Evolutionary conservation across 2,113 vertebrate genomes (phyloP).

Genomic region (Uria aalge): DNA sequence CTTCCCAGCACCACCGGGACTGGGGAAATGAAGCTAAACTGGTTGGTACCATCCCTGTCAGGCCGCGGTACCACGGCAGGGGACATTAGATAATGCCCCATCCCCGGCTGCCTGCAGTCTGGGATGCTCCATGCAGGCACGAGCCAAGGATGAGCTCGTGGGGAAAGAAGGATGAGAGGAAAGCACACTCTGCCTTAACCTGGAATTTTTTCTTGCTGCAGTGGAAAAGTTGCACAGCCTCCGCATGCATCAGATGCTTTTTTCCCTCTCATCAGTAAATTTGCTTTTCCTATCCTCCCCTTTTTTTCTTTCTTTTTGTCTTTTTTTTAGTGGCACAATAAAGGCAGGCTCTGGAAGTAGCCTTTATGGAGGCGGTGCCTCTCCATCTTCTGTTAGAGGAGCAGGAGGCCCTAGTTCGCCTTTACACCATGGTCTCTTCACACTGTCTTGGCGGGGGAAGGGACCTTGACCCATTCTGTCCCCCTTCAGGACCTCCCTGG

Average conservation of each 20-base stretch:
- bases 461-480: background rate
- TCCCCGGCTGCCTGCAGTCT: background rate
- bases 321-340: background rate
- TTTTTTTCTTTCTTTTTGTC: background rate
- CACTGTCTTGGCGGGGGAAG: background rate
- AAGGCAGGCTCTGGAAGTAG: background rate
- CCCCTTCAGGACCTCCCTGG: background rate
- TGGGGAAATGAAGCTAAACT: background rate
- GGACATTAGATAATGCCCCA: background rate
- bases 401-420: background rate
- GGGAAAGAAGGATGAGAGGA: background rate
- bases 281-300: background rate
- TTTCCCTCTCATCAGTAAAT: background rate
- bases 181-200: background rate
- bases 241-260: background rate
- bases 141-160: background rate
- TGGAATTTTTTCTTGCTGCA: background rate
- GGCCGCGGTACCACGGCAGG: background rate
- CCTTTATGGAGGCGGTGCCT: background rate
- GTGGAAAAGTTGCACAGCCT: background rate
- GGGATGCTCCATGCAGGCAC: background rate
- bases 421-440: background rate
- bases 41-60: rapidly evolving
- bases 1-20: background rate
- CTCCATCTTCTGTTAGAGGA: background rate